A percentile compares a stretch with the other conserved stretches of the same genome.
These are phyloP conservation scores for Spialia ferax DNA, from an alignment of 2,888 invertebrate species.

Conservation along the genomic window DNA sequence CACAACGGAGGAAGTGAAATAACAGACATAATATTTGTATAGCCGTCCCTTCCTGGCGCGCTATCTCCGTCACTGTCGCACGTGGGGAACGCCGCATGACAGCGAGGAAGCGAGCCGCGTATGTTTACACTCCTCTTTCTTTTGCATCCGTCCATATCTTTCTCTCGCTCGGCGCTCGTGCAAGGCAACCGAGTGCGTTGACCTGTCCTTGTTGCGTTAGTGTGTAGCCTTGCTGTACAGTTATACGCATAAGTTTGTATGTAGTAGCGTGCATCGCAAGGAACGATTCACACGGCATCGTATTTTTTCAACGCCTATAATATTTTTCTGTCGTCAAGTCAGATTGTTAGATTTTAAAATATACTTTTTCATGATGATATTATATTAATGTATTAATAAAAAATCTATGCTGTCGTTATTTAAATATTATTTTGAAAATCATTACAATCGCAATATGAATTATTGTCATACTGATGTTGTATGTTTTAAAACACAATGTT, in stretches of 20 bases:
- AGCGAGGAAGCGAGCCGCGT: conserved; percentile 59
- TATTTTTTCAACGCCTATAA: conserved; percentile 45
- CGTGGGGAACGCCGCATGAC: conserved; percentile 61
- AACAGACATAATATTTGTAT: conserved; percentile 85
- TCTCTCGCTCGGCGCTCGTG: conserved; percentile 71
- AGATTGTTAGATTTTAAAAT: not conserved
- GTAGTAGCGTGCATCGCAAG: conserved; percentile 77
- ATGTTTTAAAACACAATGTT: not conserved
- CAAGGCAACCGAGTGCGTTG: conserved; percentile 86
- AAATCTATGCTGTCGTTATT: too few relatives aligned
- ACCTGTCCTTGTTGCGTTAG: conserved; percentile 84
- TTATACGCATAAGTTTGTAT: conserved; percentile 72
- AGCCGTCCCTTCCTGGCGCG: conserved; percentile 69
- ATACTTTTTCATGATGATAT: not conserved
- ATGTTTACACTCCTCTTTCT: conserved; percentile 59
- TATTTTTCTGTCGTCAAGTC: conserved; percentile 24
- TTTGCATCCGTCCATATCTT: conserved; percentile 56
- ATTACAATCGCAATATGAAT: not conserved
- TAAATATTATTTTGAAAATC: not conserved
- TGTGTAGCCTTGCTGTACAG: conserved; percentile 86
- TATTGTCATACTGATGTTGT: not conserved
- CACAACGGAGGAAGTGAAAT: conserved; percentile 85
- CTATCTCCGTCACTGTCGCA: conserved; percentile 74
- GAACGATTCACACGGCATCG: conserved; percentile 68
- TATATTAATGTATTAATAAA: not conserved